A percentile compares a stretch with the other conserved stretches of the same genome.
Conservation (phyloP, 2,888 invertebrate species). For the Trissolcus japonicus region DNA sequence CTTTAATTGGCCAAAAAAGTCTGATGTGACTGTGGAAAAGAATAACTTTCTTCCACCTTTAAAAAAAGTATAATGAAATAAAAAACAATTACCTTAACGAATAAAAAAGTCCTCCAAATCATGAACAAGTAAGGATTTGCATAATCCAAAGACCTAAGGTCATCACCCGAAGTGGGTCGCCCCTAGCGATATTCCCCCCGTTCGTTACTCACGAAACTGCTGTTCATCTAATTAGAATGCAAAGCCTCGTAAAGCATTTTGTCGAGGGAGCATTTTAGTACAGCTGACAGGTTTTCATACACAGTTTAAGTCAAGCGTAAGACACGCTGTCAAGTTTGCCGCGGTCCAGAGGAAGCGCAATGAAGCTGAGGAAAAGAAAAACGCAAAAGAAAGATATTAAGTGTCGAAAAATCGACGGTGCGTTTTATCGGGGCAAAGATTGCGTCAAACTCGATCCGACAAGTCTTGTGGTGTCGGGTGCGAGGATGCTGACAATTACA, state of each 20-base stretch:
- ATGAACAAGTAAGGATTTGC: conserved; percentile 2
- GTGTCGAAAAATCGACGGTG: conserved; percentile 66
- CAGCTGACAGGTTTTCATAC: conserved; percentile 39
- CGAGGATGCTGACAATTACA: conserved; percentile 36
- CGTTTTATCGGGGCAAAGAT: conserved; percentile 63
- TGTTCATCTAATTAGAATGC: conserved; percentile 21
- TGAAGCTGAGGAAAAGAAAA: conserved; percentile 44
- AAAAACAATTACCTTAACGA: not conserved
- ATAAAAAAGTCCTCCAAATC: conserved; percentile 1
- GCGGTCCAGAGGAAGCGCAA: conserved; percentile 55
- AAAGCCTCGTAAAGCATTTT: conserved; percentile 27
- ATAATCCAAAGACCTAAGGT: conserved; percentile 24
- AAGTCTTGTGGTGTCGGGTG: conserved; percentile 14
- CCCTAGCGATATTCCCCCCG: not conserved
- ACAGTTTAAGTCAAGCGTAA: conserved; percentile 40
- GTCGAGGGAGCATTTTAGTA: conserved; percentile 25
- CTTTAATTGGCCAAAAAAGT: conserved; percentile 30
- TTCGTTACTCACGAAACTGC: conserved; percentile 11
- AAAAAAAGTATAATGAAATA: not conserved
- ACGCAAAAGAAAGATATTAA: conserved; percentile 54
- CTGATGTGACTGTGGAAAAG: not conserved
- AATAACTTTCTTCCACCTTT: not conserved
- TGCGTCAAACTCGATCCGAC: conserved; percentile 56
- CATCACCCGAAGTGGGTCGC: not conserved
- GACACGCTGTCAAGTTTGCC: conserved; percentile 38